A percentile compares a stretch with the other conserved stretches of the same genome.
Evolutionary conservation across 2,888 invertebrate species (phyloP).

Genomic region (Drosophila tripunctata): DNA sequence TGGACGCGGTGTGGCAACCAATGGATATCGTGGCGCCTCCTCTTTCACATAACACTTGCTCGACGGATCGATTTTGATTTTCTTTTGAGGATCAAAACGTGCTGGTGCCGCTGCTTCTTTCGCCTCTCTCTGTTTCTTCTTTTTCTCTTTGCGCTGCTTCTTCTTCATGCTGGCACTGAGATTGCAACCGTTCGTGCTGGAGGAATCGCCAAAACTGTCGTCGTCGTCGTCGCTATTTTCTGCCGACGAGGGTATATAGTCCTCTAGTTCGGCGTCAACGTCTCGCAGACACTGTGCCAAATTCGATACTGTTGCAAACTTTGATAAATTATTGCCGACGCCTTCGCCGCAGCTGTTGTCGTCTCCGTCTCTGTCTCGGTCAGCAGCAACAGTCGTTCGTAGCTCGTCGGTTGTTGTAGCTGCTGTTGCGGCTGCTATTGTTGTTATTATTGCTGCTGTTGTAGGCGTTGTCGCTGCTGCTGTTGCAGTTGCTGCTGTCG

Average conservation of each 20-base stretch:
- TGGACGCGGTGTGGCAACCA: constrained; percentile 87
- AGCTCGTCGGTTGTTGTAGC: constrained; percentile 34
- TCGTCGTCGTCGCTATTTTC: constrained; percentile 72
- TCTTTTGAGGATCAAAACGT: constrained; percentile 84
- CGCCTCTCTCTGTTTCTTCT: constrained; percentile 70
- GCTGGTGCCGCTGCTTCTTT: constrained; percentile 66
- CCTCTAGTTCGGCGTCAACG: constrained; percentile 84
- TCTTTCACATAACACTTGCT: constrained; percentile 85
- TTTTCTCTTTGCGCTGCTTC: constrained; percentile 83
- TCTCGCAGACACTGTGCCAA: constrained; percentile 84
- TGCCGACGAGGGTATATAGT: constrained; percentile 83
- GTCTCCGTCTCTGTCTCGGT: constrained; percentile 34
- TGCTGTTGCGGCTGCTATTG: constrained; percentile 21
- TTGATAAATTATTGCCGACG: constrained; percentile 83
- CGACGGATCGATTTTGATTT: constrained; percentile 83
- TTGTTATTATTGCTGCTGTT: constrained; percentile 11
- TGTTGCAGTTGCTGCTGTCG: constrained; percentile 32
- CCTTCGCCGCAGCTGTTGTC: constrained; percentile 70
- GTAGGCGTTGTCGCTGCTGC: constrained; percentile 2
- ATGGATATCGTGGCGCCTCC: constrained; percentile 86
- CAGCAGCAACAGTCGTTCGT: constrained; percentile 24
- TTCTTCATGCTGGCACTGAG: constrained; percentile 84
- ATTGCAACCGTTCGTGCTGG: constrained; percentile 81
- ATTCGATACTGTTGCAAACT: constrained; percentile 84
- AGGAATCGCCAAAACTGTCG: constrained; percentile 79